Evolutionary conservation across 2,888 invertebrate species (phyloP).

Genomic region (Napeogenes inachia): DNA sequence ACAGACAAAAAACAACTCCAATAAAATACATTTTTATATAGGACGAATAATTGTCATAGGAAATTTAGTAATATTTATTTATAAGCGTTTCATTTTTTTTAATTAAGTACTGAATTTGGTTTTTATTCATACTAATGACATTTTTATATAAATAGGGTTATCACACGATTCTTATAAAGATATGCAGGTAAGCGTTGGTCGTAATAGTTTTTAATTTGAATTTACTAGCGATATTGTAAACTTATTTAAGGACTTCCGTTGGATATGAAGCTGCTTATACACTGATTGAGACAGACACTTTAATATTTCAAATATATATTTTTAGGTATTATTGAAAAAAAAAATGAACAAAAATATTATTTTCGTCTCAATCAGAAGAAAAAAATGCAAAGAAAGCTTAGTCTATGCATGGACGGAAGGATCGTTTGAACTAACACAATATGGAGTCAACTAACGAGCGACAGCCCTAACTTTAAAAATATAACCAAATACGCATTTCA

Average conservation of each 20-base stretch:
- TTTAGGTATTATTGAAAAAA: too few relatives aligned
- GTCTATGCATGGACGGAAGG: constrained; percentile 73
- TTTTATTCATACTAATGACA: constrained; percentile 38
- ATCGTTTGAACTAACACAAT: constrained; percentile 62
- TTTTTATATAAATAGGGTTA: constrained; percentile 68
- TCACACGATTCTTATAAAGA: constrained; percentile 75
- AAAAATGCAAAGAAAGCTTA: constrained; percentile 62
- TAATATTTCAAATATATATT: too few relatives aligned
- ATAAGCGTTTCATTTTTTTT: constrained; percentile 58
- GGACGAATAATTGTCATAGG: constrained; percentile 57
- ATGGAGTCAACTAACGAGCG: constrained; percentile 45
- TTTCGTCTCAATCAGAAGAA: constrained; percentile 24
- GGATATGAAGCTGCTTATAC: not conserved
- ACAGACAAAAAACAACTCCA: constrained; percentile 13
- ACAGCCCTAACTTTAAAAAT: constrained; percentile 9
- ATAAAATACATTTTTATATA: constrained; percentile 33
- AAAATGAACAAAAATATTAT: too few relatives aligned
- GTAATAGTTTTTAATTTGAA: constrained; percentile 36
- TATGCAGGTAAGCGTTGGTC: constrained; percentile 77
- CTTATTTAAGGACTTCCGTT: constrained; percentile 21
- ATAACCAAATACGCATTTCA: not conserved
- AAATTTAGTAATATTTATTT: constrained; percentile 44
- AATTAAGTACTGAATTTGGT: constrained; percentile 74
- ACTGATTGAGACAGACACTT: not conserved
- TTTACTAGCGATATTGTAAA: not conserved